Evolutionary conservation across 2,888 invertebrate genomes (phyloP).

Genomic region (Patella caerulea): DNA sequence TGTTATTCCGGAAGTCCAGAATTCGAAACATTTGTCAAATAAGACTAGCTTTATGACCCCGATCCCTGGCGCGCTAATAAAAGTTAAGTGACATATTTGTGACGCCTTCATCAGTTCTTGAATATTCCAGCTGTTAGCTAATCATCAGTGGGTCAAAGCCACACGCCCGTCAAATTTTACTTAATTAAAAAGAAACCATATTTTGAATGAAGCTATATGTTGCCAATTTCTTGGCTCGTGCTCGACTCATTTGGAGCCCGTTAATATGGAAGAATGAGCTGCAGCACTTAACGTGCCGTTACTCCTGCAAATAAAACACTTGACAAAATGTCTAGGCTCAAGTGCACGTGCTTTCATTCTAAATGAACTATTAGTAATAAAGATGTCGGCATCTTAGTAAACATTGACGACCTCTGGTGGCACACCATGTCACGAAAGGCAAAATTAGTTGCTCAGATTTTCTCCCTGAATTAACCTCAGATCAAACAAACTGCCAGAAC

Average conservation of each 20-base stretch:
- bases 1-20: constrained; percentile 1
- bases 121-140: constrained; percentile 3
- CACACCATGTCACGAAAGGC: background rate
- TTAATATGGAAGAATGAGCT: too few species aligned
- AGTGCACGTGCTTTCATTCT: background rate
- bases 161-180: constrained; percentile 3
- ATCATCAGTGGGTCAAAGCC: background rate
- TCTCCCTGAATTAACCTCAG: background rate
- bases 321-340: too few species aligned
- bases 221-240: background rate
- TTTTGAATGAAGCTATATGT: background rate
- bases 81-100: constrained; percentile 8
- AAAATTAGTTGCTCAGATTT: background rate
- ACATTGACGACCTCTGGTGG: background rate
- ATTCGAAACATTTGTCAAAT: background rate
- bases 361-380: constrained; percentile 10
- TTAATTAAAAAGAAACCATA: constrained; percentile 2
- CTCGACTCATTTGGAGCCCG: background rate
- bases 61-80: background rate
- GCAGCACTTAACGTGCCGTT: too few species aligned
- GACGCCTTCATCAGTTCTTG: background rate
- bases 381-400: background rate
- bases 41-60: too few species aligned
- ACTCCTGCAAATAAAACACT: too few species aligned
- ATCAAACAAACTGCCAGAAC: background rate